Conservation (phyloP, 2,113 vertebrate genomes). For the Lagenorhynchus albirostris region DNA sequence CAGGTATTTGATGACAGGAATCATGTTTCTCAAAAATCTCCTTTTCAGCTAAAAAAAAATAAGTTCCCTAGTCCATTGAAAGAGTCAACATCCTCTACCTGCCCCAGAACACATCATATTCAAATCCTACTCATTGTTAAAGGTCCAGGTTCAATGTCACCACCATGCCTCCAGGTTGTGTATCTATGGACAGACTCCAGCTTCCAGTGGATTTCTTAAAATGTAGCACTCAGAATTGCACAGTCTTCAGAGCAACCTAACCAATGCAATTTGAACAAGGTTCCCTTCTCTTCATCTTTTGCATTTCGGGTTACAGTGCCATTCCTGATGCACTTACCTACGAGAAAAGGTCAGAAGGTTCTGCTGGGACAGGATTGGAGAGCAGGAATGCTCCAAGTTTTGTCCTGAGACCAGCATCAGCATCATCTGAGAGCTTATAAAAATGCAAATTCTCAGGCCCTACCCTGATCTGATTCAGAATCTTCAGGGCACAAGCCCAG, state of each 20-base stretch:
- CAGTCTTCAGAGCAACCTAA: background rate
- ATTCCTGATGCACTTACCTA: too few relatives aligned
- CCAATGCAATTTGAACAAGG: background rate
- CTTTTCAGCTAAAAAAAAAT: background rate
- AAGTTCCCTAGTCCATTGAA: background rate
- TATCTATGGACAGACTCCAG: background rate
- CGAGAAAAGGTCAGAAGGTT: background rate
- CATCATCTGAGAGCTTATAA: background rate
- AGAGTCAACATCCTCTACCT: rapidly evolving
- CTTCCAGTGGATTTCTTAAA: background rate
- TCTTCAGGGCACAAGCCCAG: background rate
- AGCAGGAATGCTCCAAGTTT: background rate
- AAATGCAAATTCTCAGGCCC: background rate
- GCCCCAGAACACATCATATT: background rate
- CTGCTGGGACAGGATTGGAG: rapidly evolving
- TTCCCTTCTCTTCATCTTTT: background rate
- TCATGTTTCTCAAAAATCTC: constrained; percentile 21
- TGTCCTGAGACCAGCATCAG: background rate
- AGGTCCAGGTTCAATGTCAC: background rate
- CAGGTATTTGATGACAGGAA: background rate
- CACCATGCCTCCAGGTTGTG: background rate
- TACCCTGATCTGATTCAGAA: background rate
- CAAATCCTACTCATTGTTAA: background rate
- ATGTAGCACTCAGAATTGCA: background rate
- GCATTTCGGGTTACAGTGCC: background rate